Percentiles rank a stretch among this genome's conserved stretches.
Conservation (phyloP, 1,140 invertebrate species). For the Campoletis sonorensis region DNA sequence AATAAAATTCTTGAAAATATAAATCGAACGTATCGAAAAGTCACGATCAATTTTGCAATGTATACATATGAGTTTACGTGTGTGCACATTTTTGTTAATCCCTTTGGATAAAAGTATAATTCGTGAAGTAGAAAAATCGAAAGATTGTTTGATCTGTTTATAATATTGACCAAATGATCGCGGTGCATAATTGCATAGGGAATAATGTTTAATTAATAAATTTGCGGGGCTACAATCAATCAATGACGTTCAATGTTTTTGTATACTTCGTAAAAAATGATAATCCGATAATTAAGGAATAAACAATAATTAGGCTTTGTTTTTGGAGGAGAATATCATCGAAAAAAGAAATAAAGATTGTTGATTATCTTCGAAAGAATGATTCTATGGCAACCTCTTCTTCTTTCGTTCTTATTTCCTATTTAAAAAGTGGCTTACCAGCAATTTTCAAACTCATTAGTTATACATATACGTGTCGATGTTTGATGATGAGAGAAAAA, state of each 20-base stretch:
- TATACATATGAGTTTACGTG: neutral
- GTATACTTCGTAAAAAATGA: too few relatives aligned
- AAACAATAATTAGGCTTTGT: too few relatives aligned
- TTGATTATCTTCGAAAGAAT: neutral
- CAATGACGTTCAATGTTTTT: too few relatives aligned
- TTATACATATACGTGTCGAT: conserved; percentile 13
- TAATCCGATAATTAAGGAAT: too few relatives aligned
- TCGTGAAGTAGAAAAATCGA: too few relatives aligned
- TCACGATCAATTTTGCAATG: conserved; percentile 24
- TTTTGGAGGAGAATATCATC: too few relatives aligned
- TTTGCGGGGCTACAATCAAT: too few relatives aligned
- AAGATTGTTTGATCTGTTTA: too few relatives aligned
- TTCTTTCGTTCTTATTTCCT: neutral
- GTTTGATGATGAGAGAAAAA: neutral
- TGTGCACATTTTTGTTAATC: neutral
- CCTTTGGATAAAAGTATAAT: too few relatives aligned
- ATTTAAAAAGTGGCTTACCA: neutral
- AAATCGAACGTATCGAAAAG: conserved; percentile 42
- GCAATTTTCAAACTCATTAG: conserved; percentile 1
- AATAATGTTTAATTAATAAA: too few relatives aligned
- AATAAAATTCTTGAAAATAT: conserved; percentile 27
- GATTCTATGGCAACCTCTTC: neutral
- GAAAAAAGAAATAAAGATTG: neutral
- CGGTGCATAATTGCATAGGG: too few relatives aligned
- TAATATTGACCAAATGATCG: too few relatives aligned